phyloP scores from a whole-genome alignment of 2,888 invertebrate species.

The Parnassius smintheus region DNA sequence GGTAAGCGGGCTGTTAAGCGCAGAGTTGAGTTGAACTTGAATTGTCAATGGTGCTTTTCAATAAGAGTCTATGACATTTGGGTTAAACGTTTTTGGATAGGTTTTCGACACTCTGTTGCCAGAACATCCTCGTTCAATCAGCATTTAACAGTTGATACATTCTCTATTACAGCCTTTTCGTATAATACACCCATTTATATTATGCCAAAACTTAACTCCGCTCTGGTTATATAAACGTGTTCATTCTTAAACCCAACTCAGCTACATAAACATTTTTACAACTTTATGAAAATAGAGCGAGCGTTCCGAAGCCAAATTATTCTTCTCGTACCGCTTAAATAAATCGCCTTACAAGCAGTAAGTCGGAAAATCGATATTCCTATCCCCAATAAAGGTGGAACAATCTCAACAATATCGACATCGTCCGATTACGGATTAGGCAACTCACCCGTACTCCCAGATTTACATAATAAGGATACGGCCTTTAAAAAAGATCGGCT shows the following conservation, averaged over 20 bases:
- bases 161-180: too few relatives aligned
- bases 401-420: slow-evolving; percentile 43
- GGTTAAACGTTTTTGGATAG: too few relatives aligned
- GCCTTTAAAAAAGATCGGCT: slow-evolving; percentile 46
- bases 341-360: slow-evolving; percentile 25
- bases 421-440: slow-evolving; percentile 57
- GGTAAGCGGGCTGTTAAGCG: too few relatives aligned
- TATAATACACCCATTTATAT: too few relatives aligned
- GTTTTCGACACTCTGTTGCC: too few relatives aligned
- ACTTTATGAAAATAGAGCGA: slow-evolving; percentile 24
- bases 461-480: slow-evolving; percentile 68
- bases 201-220: too few relatives aligned
- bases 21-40: too few relatives aligned
- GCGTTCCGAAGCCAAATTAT: slow-evolving; percentile 25
- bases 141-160: too few relatives aligned
- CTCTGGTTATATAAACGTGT: neutral
- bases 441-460: slow-evolving; percentile 49
- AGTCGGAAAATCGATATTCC: slow-evolving; percentile 28
- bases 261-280: slow-evolving; percentile 14
- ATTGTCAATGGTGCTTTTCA: too few relatives aligned
- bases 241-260: neutral
- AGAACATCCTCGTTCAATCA: too few relatives aligned
- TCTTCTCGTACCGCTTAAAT: slow-evolving; percentile 26
- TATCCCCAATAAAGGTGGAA: slow-evolving; percentile 32
- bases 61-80: too few relatives aligned